Percentiles rank a stretch among this genome's conserved stretches.
These are phyloP conservation scores for Anthoscopus minutus DNA, from an alignment of 2,113 vertebrate species.

Conservation along the genomic window DNA sequence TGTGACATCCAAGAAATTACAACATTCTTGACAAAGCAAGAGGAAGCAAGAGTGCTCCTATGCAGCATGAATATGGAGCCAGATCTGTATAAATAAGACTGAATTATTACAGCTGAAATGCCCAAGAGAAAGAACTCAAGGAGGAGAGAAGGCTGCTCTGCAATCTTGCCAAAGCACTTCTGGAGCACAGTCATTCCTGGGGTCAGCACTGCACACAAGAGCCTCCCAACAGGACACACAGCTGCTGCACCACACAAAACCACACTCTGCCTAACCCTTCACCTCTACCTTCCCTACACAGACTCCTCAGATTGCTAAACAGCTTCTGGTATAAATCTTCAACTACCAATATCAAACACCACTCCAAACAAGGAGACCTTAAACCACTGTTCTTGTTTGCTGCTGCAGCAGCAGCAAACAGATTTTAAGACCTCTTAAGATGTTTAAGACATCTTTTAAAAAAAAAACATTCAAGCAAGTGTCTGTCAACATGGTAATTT, in stretches of 20 bases:
- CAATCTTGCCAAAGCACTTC: not conserved
- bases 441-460: not conserved
- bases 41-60: not conserved
- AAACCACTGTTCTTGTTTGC: not conserved
- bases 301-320: not conserved
- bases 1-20: not conserved
- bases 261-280: not conserved
- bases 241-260: not conserved
- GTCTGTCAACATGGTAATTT: not conserved
- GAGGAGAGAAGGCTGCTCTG: not conserved
- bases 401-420: not conserved
- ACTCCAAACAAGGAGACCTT: not conserved
- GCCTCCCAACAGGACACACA: not conserved
- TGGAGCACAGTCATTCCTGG: not conserved
- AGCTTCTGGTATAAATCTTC: not conserved
- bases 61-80: not conserved
- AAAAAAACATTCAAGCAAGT: rapidly evolving
- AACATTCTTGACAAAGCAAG: not conserved
- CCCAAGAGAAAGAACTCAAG: not conserved
- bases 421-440: no score
- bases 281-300: not conserved
- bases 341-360: not conserved
- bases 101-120: not conserved
- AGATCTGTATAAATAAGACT: not conserved
- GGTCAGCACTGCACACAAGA: not conserved